A percentile compares a stretch with the other conserved stretches of the same genome.
Evolutionary conservation across 2,113 vertebrate species (phyloP).

Genomic region (Dromaius novaehollandiae): DNA sequence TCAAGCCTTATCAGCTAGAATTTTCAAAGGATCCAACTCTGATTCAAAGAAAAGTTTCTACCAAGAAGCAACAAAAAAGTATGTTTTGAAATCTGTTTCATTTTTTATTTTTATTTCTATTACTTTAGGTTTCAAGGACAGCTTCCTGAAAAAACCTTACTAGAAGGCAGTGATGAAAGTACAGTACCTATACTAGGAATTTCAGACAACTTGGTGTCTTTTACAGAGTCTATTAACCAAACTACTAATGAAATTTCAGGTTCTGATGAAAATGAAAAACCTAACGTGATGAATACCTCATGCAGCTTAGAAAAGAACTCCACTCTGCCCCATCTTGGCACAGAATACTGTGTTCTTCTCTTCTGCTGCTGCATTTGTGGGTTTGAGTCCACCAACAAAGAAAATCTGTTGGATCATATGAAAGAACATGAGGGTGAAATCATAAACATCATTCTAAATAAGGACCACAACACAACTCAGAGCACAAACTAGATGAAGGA

Average conservation of each 20-base stretch:
- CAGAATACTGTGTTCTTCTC: slow-evolving; percentile 92
- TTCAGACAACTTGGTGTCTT: slow-evolving; percentile 72
- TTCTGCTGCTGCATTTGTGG: slow-evolving; percentile 99
- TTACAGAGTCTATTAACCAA: slow-evolving; percentile 60
- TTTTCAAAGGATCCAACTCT: not conserved
- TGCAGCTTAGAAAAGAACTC: slow-evolving; percentile 71
- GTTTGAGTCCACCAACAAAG: slow-evolving; percentile 96
- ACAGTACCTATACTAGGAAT: slow-evolving; percentile 40
- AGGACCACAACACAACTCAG: slow-evolving; percentile 79
- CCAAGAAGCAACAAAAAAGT: not conserved
- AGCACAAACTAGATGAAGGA: slow-evolving; percentile 64
- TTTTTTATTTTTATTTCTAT: slow-evolving; percentile 5
- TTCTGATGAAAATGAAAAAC: slow-evolving; percentile 68
- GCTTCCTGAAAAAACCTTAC: slow-evolving; percentile 57
- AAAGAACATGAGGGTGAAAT: slow-evolving; percentile 98
- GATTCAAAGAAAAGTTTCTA: not conserved
- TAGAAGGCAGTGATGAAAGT: slow-evolving; percentile 67
- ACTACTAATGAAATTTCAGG: slow-evolving; percentile 45
- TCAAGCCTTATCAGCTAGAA: not conserved
- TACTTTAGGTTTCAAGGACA: slow-evolving; percentile 76
- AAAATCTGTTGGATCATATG: slow-evolving; percentile 97
- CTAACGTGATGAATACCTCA: slow-evolving; percentile 67
- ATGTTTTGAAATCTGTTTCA: not conserved
- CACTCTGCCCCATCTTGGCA: slow-evolving; percentile 62
- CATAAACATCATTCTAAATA: slow-evolving; percentile 96